Percentiles rank a stretch among this genome's conserved stretches.
These are phyloP conservation scores for Struthio camelus DNA, from an alignment of 2,113 vertebrate genomes.

Conservation along the genomic window DNA sequence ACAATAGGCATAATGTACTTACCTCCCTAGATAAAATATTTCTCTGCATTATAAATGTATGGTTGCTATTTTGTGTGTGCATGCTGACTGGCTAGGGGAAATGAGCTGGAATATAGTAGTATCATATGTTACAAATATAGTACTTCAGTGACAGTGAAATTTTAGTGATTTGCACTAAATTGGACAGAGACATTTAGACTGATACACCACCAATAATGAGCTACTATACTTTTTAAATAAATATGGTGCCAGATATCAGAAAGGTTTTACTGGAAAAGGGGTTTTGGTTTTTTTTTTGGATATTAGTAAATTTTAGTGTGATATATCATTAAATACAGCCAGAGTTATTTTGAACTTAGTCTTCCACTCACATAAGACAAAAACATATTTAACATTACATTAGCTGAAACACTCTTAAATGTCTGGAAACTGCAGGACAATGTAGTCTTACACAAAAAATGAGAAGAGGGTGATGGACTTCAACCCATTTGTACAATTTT, in stretches of 20 bases:
- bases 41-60: not conserved
- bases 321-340: not conserved
- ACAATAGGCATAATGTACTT: accelerated
- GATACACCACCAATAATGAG: not conserved
- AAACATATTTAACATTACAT: accelerated
- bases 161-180: not conserved
- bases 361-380: not conserved
- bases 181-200: not conserved
- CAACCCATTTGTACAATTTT: not conserved
- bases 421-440: not conserved
- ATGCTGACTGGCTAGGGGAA: not conserved
- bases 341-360: not conserved
- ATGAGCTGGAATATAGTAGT: not conserved
- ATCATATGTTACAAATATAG: not conserved
- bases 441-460: not conserved
- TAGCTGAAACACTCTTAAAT: not conserved
- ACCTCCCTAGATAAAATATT: not conserved
- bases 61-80: not conserved
- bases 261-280: not conserved
- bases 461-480: not conserved
- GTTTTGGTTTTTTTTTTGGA: too few relatives aligned
- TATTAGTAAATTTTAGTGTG: not conserved
- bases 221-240: not conserved
- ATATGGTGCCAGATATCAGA: not conserved
- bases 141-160: not conserved